Conservation (phyloP, 2,113 vertebrate genomes). For the Myodes glareolus region DNA sequence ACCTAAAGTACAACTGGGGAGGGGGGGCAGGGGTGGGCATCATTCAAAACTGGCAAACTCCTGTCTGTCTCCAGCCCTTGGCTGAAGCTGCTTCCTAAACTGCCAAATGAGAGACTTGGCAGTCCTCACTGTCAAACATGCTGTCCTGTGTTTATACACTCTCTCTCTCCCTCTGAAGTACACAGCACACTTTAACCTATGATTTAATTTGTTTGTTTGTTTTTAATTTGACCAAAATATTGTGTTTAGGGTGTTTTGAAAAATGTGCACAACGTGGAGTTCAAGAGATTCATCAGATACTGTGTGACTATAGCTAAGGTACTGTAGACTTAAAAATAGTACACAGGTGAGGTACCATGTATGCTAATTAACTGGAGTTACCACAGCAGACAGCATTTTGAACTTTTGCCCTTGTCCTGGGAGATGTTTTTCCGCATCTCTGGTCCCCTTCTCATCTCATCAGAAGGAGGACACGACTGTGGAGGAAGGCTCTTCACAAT, state of each 20-base stretch:
- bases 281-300: neutral
- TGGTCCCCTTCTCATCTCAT: neutral
- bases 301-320: too few species aligned
- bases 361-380: neutral
- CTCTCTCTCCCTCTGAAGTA: neutral
- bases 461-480: neutral
- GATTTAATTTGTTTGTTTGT: neutral
- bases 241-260: neutral
- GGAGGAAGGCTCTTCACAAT: neutral
- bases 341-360: neutral
- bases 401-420: neutral
- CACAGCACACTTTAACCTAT: neutral
- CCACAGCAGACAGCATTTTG: neutral
- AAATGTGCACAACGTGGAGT: neutral
- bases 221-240: neutral
- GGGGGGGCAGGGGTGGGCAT: neutral
- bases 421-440: neutral
- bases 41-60: neutral
- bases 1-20: neutral
- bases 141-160: neutral
- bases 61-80: neutral
- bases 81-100: neutral
- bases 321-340: neutral
- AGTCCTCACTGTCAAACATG: too few species aligned
- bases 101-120: neutral